Conservation (phyloP, 2,113 vertebrate species). For the Monopterus albus region DNA sequence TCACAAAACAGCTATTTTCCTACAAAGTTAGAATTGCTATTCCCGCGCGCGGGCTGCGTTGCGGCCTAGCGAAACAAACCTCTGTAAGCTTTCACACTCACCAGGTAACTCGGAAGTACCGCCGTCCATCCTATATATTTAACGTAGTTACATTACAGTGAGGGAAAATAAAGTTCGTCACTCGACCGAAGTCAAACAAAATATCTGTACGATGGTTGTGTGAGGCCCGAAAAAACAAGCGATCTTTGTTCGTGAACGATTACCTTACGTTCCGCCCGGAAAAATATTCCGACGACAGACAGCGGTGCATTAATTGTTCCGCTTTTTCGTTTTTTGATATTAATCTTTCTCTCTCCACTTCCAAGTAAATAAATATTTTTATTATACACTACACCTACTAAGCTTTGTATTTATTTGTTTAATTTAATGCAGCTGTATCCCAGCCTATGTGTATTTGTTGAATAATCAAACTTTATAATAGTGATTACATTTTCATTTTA, state of each 20-base stretch:
- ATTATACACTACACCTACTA: too few relatives aligned
- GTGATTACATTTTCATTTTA: too few relatives aligned
- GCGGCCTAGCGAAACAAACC: constrained; percentile 67
- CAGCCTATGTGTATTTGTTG: too few relatives aligned
- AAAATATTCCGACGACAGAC: constrained; percentile 47
- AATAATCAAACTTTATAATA: too few relatives aligned
- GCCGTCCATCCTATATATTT: constrained; percentile 60
- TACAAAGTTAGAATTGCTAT: constrained; percentile 25
- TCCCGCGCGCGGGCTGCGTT: constrained; percentile 71
- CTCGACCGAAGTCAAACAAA: background rate
- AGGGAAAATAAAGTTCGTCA: fast-evolving
- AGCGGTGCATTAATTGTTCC: constrained; percentile 15
- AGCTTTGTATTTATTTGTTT: too few relatives aligned
- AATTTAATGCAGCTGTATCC: too few relatives aligned
- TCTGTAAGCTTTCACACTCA: constrained; percentile 20
- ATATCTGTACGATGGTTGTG: too few relatives aligned
- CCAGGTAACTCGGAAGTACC: constrained; percentile 40
- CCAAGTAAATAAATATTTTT: too few relatives aligned
- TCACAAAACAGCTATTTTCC: fast-evolving
- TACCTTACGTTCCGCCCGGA: constrained; percentile 43
- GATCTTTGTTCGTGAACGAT: constrained; percentile 66
- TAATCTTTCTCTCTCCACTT: background rate
- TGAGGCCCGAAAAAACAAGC: too few relatives aligned
- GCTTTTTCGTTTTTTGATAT: background rate
- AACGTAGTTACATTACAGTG: constrained; percentile 40